Evolutionary conservation across 2,113 vertebrate genomes (phyloP).

Genomic region (Ciconia boyciana): DNA sequence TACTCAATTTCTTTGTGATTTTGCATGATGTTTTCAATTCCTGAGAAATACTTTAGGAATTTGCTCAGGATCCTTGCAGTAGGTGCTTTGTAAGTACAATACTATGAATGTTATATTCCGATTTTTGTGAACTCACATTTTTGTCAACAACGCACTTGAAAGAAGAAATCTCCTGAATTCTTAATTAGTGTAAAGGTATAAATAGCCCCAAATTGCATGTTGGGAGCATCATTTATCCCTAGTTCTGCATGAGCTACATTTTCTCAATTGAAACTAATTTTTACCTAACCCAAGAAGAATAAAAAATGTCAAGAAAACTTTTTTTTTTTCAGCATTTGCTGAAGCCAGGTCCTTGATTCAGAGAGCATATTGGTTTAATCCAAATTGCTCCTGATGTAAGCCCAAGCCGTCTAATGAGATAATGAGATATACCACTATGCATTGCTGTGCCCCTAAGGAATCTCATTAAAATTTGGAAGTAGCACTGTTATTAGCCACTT

Average conservation of each 20-base stretch:
- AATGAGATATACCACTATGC: background rate
- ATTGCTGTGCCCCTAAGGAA: background rate
- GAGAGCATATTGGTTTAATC: background rate
- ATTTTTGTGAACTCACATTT: background rate
- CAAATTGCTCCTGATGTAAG: background rate
- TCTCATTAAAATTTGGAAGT: background rate
- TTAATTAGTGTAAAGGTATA: background rate
- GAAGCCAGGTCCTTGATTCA: background rate
- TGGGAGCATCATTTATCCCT: background rate
- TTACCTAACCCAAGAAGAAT: background rate
- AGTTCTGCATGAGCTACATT: background rate
- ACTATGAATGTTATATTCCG: background rate
- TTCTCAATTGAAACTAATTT: background rate
- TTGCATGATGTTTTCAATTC: background rate
- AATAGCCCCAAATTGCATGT: background rate
- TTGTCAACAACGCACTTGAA: background rate
- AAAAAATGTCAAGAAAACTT: background rate
- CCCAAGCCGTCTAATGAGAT: background rate
- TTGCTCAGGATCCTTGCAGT: background rate
- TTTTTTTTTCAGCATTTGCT: background rate
- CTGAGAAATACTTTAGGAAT: background rate
- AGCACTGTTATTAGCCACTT: background rate
- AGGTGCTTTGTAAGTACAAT: background rate
- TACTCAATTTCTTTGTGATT: background rate
- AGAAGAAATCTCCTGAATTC: background rate